Evolutionary conservation across 2,888 invertebrate species (phyloP).

Genomic region (Atethmia centrago): DNA sequence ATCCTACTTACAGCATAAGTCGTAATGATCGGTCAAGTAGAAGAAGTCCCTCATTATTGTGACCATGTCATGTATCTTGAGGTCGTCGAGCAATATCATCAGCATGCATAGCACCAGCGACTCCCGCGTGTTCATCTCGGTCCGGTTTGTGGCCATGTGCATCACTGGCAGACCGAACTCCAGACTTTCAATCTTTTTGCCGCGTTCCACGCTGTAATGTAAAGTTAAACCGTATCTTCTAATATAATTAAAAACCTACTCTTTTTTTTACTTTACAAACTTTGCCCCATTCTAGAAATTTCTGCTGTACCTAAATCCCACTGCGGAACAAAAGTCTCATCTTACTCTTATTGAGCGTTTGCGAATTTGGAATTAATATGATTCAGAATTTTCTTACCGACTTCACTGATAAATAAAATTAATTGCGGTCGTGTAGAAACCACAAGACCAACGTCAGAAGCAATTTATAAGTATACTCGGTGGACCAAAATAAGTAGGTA

Average conservation of each 20-base stretch:
- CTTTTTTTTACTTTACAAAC: neutral
- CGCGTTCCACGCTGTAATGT: conserved; percentile 75
- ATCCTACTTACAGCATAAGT: conserved; percentile 58
- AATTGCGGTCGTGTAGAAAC: conserved; percentile 1
- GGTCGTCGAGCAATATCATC: conserved; percentile 76
- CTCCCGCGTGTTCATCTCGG: conserved; percentile 70
- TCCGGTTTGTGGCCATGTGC: conserved; percentile 73
- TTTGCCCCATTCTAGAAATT: neutral
- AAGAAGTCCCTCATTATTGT: conserved; percentile 80
- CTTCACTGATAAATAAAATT: neutral
- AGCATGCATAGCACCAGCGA: conserved; percentile 77
- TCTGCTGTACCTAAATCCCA: too few relatives aligned
- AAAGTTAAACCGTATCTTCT: neutral
- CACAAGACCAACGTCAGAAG: conserved; percentile 2
- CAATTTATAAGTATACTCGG: neutral
- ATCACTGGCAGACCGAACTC: conserved; percentile 80
- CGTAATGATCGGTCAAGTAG: conserved; percentile 77
- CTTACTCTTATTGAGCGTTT: neutral
- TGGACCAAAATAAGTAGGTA: neutral
- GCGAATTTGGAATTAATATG: neutral
- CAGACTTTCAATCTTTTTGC: conserved; percentile 77
- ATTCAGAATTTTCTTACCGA: neutral
- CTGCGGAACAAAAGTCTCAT: neutral
- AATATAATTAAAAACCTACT: neutral
- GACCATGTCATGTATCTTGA: conserved; percentile 79